Conservation (phyloP, 2,797 vertebrate species). For the Bufotes viridis region DNA sequence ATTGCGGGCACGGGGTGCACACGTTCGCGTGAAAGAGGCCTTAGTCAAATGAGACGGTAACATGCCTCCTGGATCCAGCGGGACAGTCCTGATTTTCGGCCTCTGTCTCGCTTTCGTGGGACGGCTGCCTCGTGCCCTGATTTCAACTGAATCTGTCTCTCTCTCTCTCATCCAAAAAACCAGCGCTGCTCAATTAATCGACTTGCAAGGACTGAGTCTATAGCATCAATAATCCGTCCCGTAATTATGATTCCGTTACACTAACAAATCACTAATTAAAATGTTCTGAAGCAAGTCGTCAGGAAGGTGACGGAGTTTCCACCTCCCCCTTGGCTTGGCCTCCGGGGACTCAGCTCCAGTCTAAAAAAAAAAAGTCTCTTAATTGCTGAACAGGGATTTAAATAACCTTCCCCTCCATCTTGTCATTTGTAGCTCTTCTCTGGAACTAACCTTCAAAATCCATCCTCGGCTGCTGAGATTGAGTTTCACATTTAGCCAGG, state of each 20-base stretch:
- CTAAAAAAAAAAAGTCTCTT: conserved; percentile 16
- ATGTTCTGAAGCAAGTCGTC: background rate
- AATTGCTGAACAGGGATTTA: conserved; percentile 55
- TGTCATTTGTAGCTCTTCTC: conserved; percentile 34
- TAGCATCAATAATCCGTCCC: conserved; percentile 2
- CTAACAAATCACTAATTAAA: conserved; percentile 29
- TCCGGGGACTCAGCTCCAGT: background rate
- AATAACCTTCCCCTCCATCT: conserved; percentile 39
- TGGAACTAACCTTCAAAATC: conserved; percentile 18
- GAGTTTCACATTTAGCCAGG: conserved; percentile 39
- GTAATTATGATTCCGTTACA: background rate
- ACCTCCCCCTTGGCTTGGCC: background rate
- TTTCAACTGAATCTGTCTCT: too few species aligned
- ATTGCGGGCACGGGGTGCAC: too few species aligned
- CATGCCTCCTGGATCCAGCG: too few species aligned
- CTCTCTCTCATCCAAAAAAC: background rate
- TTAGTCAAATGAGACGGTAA: too few species aligned
- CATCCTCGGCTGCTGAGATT: conserved; percentile 23
- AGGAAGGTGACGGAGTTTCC: conserved; percentile 3
- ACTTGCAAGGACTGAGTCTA: background rate
- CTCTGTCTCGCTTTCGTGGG: too few species aligned
- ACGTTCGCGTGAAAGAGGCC: too few species aligned
- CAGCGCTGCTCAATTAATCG: background rate
- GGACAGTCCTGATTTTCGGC: too few species aligned
- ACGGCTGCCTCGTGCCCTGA: too few species aligned